Conservation (phyloP, 2,113 vertebrate species). For the Hippopotamus amphibius region DNA sequence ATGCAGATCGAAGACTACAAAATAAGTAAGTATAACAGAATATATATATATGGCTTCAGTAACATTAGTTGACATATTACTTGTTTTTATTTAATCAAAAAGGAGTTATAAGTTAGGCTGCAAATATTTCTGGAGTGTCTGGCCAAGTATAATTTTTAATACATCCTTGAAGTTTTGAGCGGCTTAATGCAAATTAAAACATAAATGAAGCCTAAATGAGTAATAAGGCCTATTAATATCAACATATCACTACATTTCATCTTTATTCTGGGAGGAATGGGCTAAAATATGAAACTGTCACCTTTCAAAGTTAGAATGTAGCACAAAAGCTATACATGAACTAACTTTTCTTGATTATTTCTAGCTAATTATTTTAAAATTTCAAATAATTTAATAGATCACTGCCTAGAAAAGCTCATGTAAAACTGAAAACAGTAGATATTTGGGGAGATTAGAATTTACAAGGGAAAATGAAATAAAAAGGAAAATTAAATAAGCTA, state of each 20-base stretch:
- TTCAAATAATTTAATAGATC: not conserved
- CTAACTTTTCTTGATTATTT: not conserved
- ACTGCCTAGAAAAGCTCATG: not conserved
- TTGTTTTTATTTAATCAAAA: slow-evolving; percentile 31
- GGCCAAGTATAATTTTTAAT: not conserved
- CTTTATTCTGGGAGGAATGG: not conserved
- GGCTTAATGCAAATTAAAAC: not conserved
- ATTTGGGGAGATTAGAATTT: not conserved
- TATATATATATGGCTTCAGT: not conserved
- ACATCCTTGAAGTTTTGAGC: not conserved
- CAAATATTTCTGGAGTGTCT: not conserved
- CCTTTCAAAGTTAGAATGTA: not conserved
- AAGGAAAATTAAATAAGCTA: not conserved
- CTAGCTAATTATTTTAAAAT: not conserved
- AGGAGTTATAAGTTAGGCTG: not conserved
- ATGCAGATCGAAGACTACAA: slow-evolving; percentile 65
- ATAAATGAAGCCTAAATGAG: not conserved
- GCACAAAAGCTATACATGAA: not conserved
- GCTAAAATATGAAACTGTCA: not conserved
- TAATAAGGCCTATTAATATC: not conserved
- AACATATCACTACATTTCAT: not conserved
- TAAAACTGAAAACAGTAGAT: not conserved
- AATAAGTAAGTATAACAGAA: slow-evolving; percentile 83
- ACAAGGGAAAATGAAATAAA: not conserved
- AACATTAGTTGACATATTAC: not conserved